These are phyloP conservation scores for Lutraria lutraria DNA, from an alignment of 2,888 invertebrate genomes.

Conservation along the genomic window DNA sequence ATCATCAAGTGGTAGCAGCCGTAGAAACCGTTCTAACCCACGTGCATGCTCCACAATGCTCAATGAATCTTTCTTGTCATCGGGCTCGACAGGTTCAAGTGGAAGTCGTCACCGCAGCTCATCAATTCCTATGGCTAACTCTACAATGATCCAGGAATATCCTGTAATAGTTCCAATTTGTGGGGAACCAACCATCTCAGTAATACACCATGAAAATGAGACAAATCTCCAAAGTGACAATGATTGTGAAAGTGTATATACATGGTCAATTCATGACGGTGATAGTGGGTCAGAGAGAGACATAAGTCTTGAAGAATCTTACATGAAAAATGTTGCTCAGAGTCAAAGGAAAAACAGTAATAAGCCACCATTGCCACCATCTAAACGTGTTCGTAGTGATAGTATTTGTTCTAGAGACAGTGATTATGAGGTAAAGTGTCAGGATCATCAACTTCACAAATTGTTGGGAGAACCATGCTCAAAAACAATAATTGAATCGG, in stretches of 20 bases:
- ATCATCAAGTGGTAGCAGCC: slow-evolving; percentile 72
- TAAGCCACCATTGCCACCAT: slow-evolving; percentile 72
- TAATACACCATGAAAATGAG: slow-evolving; percentile 48
- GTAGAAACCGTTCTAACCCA: slow-evolving; percentile 66
- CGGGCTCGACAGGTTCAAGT: slow-evolving; percentile 62
- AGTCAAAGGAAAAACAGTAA: slow-evolving; percentile 50
- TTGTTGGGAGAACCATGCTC: slow-evolving; percentile 72
- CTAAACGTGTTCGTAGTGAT: slow-evolving; percentile 68
- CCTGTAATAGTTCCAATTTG: slow-evolving; percentile 41
- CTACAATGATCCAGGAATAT: slow-evolving; percentile 65
- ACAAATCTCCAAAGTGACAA: slow-evolving; percentile 65
- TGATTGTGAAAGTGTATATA: slow-evolving; percentile 78
- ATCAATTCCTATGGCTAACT: slow-evolving; percentile 64
- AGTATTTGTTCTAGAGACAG: slow-evolving; percentile 69
- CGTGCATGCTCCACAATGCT: slow-evolving; percentile 69
- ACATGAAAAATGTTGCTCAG: slow-evolving; percentile 71
- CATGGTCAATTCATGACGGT: slow-evolving; percentile 79
- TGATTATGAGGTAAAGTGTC: slow-evolving; percentile 61
- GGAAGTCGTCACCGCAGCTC: slow-evolving; percentile 62
- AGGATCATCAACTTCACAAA: slow-evolving; percentile 70
- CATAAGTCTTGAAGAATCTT: slow-evolving; percentile 76
- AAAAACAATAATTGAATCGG: slow-evolving; percentile 67
- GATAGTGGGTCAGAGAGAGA: slow-evolving; percentile 73
- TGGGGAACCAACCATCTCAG: slow-evolving; percentile 55
- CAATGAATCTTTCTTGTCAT: slow-evolving; percentile 68